phyloP scores from a whole-genome alignment of 2,113 vertebrate genomes.

The Lamprotornis superbus region DNA sequence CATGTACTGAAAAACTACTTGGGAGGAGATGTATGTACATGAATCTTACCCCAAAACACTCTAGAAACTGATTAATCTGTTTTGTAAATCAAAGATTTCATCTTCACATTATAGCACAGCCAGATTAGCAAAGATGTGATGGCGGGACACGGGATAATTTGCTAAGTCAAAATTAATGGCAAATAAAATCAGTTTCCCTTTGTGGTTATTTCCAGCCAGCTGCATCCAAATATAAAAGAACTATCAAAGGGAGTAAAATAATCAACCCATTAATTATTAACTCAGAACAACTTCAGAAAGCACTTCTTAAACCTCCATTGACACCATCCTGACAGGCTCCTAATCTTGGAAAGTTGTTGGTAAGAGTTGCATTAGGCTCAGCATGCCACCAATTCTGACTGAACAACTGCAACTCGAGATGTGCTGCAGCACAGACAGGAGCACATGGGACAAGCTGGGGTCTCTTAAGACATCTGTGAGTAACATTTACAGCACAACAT shows the following conservation, averaged over 20 bases:
- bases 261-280: constrained; percentile 80
- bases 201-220: constrained; percentile 75
- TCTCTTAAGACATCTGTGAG: constrained; percentile 65
- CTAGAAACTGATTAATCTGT: constrained; percentile 61
- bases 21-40: constrained; percentile 16
- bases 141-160: constrained; percentile 27
- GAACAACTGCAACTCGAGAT: constrained; percentile 22
- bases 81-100: constrained; percentile 69
- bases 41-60: neutral
- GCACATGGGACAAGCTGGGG: constrained; percentile 16
- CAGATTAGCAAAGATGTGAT: constrained; percentile 61
- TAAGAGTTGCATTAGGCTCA: constrained; percentile 71
- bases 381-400: constrained; percentile 54
- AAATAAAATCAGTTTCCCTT: constrained; percentile 75
- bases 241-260: constrained; percentile 72
- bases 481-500: constrained; percentile 48
- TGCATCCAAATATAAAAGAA: constrained; percentile 76
- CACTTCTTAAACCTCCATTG: constrained; percentile 74
- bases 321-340: constrained; percentile 70
- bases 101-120: constrained; percentile 55
- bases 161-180: constrained; percentile 78
- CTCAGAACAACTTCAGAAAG: constrained; percentile 78
- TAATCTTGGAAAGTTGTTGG: constrained; percentile 72
- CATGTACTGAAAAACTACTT: constrained; percentile 40
- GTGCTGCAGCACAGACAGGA: constrained; percentile 16